These are phyloP conservation scores for Hypotaenidia philippensis DNA, from an alignment of 2,797 vertebrate species.

Conservation along the genomic window DNA sequence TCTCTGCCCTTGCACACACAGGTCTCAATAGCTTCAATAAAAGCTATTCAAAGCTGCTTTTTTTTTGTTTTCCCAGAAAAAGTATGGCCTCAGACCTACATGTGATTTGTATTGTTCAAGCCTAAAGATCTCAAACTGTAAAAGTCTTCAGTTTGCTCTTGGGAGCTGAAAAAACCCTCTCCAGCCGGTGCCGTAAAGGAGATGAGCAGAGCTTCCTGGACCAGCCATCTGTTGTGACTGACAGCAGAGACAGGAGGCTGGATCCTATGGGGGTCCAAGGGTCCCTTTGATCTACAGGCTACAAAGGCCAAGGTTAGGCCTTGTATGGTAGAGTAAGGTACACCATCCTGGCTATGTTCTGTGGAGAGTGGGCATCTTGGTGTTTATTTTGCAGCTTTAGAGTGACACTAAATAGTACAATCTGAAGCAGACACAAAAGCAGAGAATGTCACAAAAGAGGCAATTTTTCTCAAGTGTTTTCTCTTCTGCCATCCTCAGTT, in stretches of 20 bases:
- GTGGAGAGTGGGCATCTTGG: neutral
- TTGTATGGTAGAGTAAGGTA: neutral
- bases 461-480: neutral
- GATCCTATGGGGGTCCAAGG: neutral
- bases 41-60: neutral
- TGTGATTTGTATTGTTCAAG: neutral
- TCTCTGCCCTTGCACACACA: accelerated
- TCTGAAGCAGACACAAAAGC: neutral
- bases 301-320: neutral
- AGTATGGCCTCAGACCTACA: accelerated
- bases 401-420: neutral
- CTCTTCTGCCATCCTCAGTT: neutral
- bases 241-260: neutral
- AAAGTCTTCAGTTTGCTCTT: neutral
- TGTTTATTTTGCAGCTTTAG: neutral
- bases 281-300: neutral
- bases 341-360: neutral
- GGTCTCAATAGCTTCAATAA: neutral
- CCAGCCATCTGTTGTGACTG: accelerated
- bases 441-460: neutral
- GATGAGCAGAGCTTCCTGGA: neutral
- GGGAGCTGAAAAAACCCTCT: neutral
- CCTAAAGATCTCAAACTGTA: neutral
- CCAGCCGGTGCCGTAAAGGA: neutral
- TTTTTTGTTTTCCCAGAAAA: neutral